A percentile compares a stretch with the other conserved stretches of the same genome.
phyloP scores from a whole-genome alignment of 2,113 vertebrate species.

The Alethe diademata region DNA sequence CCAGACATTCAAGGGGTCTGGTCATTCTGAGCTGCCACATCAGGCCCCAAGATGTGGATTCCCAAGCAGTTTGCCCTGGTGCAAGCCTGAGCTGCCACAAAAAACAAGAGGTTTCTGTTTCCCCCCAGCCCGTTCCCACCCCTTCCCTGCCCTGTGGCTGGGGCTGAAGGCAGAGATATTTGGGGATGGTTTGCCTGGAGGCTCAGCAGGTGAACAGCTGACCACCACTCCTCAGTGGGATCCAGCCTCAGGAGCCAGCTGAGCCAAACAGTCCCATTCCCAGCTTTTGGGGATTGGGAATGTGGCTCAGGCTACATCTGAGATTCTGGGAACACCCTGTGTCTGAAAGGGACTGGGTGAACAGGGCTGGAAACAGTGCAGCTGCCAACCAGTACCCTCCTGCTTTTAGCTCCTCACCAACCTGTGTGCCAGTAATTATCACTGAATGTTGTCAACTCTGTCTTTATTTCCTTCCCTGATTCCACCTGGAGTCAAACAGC shows the following conservation, averaged over 20 bases:
- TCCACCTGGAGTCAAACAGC: background rate
- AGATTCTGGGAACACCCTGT: background rate
- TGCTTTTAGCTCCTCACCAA: background rate
- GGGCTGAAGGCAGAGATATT: background rate
- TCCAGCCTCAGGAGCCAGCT: background rate
- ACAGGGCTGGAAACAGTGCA: background rate
- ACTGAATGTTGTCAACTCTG: background rate
- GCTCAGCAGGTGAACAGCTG: background rate
- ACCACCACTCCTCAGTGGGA: background rate
- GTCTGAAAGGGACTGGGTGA: background rate
- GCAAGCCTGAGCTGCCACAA: background rate
- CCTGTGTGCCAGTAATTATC: background rate
- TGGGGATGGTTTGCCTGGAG: background rate
- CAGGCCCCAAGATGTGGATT: background rate
- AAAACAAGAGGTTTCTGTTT: accelerated
- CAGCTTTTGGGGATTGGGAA: background rate
- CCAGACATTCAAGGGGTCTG: background rate
- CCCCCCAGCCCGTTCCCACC: background rate
- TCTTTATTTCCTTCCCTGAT: background rate
- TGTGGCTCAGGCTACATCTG: accelerated
- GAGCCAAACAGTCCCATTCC: accelerated
- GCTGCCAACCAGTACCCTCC: background rate
- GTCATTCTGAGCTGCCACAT: background rate
- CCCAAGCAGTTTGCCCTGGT: background rate
- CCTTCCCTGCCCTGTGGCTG: background rate